Conservation (phyloP, 2,797 vertebrate species). For the Stomatorhinus walkeri region DNA sequence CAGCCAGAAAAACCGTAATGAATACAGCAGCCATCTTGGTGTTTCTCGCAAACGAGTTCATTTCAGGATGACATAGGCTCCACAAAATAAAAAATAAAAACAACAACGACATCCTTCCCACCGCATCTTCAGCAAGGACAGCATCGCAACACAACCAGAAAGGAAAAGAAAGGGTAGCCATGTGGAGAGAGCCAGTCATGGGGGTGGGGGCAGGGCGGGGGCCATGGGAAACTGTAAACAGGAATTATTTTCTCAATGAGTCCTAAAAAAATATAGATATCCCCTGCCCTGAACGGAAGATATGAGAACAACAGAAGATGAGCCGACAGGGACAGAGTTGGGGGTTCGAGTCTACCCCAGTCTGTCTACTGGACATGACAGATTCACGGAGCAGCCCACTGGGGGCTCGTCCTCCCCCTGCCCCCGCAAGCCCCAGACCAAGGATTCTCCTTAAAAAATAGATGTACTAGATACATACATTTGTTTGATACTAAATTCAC, state of each 20-base stretch:
- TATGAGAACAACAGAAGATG: constrained; percentile 43
- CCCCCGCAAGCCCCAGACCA: not conserved
- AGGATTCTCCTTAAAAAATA: constrained; percentile 49
- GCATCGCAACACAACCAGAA: constrained; percentile 41
- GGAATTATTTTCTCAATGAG: constrained; percentile 39
- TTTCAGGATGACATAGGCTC: constrained; percentile 2
- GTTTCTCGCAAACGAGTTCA: constrained; percentile 18
- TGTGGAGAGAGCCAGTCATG: constrained; percentile 26
- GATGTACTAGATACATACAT: constrained; percentile 69
- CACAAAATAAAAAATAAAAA: constrained; percentile 36
- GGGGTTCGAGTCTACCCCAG: not conserved
- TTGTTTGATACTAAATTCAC: constrained; percentile 77
- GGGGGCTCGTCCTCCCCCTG: constrained; percentile 33
- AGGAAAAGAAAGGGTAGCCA: constrained; percentile 25
- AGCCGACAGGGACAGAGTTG: constrained; percentile 45
- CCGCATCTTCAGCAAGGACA: constrained; percentile 47
- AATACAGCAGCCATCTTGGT: constrained; percentile 5
- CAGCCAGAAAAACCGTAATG: constrained; percentile 32
- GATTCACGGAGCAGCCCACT: constrained; percentile 38
- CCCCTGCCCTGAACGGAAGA: constrained; percentile 52
- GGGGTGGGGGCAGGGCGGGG: not conserved
- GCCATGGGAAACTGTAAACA: constrained; percentile 42
- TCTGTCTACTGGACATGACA: not conserved
- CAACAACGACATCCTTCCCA: constrained; percentile 38
- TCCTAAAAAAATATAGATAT: constrained; percentile 43